Evolutionary conservation across 2,113 vertebrate genomes (phyloP).

Genomic region (Lophochroa leadbeateri): DNA sequence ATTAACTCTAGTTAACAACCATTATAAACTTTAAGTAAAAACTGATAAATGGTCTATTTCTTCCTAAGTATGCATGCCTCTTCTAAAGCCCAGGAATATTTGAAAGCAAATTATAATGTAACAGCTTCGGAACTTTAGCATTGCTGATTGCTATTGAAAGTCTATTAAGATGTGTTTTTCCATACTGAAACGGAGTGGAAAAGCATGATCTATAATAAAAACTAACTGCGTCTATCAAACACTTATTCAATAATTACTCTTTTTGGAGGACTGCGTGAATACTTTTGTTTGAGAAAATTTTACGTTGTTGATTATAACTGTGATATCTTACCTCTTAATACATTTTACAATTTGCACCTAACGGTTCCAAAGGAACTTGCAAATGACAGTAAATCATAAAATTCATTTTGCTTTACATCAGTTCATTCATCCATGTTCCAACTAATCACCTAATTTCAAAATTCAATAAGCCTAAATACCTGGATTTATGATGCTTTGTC

Average conservation of each 20-base stretch:
- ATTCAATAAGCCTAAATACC: constrained; percentile 89
- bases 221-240: constrained; percentile 69
- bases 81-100: not conserved
- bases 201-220: constrained; percentile 69
- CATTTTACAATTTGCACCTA: constrained; percentile 77
- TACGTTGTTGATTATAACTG: constrained; percentile 75
- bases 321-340: constrained; percentile 76
- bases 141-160: not conserved
- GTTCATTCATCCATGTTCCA: constrained; percentile 79
- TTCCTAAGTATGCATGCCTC: not conserved
- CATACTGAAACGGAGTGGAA: constrained; percentile 28
- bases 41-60: not conserved
- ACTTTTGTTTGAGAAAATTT: constrained; percentile 69
- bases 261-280: constrained; percentile 45
- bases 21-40: not conserved
- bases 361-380: constrained; percentile 78
- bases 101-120: not conserved
- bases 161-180: not conserved
- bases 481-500: constrained; percentile 86
- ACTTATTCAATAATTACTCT: constrained; percentile 76
- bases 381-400: constrained; percentile 84
- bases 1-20: not conserved
- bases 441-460: constrained; percentile 87
- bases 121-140: not conserved
- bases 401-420: constrained; percentile 84